These are phyloP conservation scores for Druceiella hillmani DNA, from an alignment of 2,888 invertebrate genomes.

Conservation along the genomic window DNA sequence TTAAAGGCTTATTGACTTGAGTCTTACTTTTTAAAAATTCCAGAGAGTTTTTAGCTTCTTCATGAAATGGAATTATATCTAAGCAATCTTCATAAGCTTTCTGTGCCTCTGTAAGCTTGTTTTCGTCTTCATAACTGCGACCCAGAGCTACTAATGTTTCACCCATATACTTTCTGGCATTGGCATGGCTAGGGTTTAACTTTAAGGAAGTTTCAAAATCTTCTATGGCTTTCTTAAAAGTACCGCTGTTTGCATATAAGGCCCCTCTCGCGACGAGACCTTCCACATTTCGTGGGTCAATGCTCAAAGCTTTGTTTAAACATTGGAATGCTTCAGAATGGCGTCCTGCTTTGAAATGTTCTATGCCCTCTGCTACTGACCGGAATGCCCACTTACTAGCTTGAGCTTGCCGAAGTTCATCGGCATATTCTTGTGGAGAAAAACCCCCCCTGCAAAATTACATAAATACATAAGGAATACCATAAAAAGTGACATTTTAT, in stretches of 20 bases:
- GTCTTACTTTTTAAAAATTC: constrained; percentile 73
- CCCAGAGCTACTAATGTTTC: constrained; percentile 89
- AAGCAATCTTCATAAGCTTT: constrained; percentile 82
- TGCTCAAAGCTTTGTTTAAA: constrained; percentile 86
- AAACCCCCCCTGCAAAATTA: constrained; percentile 60
- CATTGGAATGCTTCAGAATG: constrained; percentile 94
- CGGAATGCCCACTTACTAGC: constrained; percentile 92
- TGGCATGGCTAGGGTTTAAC: constrained; percentile 83
- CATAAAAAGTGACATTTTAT: too few relatives aligned
- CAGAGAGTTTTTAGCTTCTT: constrained; percentile 79
- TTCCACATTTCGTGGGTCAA: constrained; percentile 88
- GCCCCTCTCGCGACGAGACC: constrained; percentile 89
- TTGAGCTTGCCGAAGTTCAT: constrained; percentile 81
- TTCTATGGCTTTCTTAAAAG: constrained; percentile 88
- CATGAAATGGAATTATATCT: constrained; percentile 78
- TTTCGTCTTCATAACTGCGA: constrained; percentile 82
- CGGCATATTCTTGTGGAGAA: constrained; percentile 74
- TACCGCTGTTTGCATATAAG: constrained; percentile 89
- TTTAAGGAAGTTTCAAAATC: constrained; percentile 91
- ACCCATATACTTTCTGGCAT: constrained; percentile 90
- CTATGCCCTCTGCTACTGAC: constrained; percentile 92
- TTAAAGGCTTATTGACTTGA: constrained; percentile 52
- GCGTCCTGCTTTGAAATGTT: constrained; percentile 88
- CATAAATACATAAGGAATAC: too few relatives aligned
- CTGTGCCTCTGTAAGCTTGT: constrained; percentile 77